Base-by-base conservation (phyloP, 2,888 invertebrate species). In the Zygogramma bicolorata region DNA sequence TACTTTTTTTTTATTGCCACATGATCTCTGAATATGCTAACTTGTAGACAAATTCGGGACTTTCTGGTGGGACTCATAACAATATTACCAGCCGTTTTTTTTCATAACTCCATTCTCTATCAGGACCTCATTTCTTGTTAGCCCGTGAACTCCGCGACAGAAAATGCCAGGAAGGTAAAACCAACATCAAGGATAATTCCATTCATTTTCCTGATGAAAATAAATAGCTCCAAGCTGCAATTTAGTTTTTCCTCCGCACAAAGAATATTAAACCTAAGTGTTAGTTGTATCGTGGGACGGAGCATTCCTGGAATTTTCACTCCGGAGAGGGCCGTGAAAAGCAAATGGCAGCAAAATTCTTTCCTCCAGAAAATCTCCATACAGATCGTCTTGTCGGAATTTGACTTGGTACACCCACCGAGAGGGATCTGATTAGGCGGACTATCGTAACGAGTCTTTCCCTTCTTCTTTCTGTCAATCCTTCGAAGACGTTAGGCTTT, bases 361-460 rank as follows among this genome's bases (percentile, higher is more conserved):
- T 77, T 82, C 78, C 76, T 75, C 42, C 68, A 59, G 76, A 76
- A 81, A 83, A 83, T 83, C 81, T 83, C 81, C 83, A 83, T 84
- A 84, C 82, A 84, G 83, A 84, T 84, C 80, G 82, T 77, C 80
- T 81, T 82, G 81, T 80, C 79, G 79, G 82, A 81, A 80, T 80
- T 80, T 77, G 79, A 79, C 76, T 78, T 73, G 78, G 75, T 79
- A 77, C 76, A 79, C 77, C 80, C 79, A 77, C 77, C 79, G 75
- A 76, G 78, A 76, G 70, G 69, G 68, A 65, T 62, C 75, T 75
- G 78, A 79, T 75, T 79, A 76, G 72, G 75, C 75, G 70, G 75
- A 73, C 71, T 73, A 75, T 77, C 71, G 70, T 70, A 60, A 27
- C 53, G 31, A 22, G 18, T 58, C 46, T 62, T 22, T 20, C 58